These are phyloP conservation scores for Ammospiza nelsoni DNA, from an alignment of 2,113 vertebrate genomes.

Conservation along the genomic window DNA sequence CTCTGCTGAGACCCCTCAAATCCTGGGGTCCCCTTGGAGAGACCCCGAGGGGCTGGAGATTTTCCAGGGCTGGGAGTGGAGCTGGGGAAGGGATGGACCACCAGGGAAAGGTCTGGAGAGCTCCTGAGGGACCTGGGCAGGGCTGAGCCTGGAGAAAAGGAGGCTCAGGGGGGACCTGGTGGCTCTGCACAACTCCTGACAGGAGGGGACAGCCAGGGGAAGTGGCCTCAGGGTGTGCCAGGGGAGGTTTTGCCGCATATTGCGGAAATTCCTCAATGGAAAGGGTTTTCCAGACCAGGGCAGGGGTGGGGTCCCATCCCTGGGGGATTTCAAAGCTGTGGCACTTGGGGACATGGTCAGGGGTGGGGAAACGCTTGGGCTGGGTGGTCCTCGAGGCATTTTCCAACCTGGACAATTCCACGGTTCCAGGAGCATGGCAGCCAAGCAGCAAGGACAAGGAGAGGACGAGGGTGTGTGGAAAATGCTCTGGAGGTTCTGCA, in stretches of 20 bases:
- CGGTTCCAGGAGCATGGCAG: not conserved
- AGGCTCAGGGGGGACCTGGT: not conserved
- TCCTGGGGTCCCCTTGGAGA: not conserved
- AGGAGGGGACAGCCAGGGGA: not conserved
- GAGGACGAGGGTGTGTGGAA: not conserved
- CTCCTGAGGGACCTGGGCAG: not conserved
- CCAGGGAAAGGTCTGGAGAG: not conserved
- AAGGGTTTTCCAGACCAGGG: not conserved
- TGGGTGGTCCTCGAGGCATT: not conserved
- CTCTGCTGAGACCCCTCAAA: not conserved
- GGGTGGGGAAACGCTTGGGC: rapidly evolving
- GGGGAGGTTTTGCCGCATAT: not conserved
- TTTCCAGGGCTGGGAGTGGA: not conserved
- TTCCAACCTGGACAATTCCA: not conserved
- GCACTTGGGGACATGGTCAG: not conserved
- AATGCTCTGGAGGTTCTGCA: not conserved
- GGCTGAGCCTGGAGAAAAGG: not conserved
- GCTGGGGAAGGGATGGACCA: not conserved
- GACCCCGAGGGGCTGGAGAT: rapidly evolving
- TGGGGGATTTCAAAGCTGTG: not conserved
- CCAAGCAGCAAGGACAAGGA: not conserved
- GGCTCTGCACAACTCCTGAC: not conserved
- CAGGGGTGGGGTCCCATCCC: not conserved
- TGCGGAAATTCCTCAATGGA: not conserved
- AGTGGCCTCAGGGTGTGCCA: not conserved